A percentile compares a stretch with the other conserved stretches of the same genome.
Conservation (phyloP, 2,797 vertebrate species). For the Lepilemur ruficaudatus region DNA sequence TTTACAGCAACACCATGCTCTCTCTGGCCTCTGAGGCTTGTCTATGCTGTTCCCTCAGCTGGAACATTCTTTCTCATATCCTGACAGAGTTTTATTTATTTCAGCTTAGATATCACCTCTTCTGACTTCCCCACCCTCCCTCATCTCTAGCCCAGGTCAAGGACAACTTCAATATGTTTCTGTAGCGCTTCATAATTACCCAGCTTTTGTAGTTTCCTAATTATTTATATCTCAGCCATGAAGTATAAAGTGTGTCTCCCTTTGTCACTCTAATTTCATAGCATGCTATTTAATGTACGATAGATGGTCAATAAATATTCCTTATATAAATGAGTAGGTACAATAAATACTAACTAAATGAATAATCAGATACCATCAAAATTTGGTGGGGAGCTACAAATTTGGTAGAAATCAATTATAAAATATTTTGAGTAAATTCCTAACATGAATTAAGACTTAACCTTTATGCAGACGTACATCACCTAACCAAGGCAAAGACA, state of each 20-base stretch:
- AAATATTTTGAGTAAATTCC: neutral
- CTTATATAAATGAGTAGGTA: neutral
- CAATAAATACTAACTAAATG: neutral
- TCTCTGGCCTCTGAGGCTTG: neutral
- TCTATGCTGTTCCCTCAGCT: neutral
- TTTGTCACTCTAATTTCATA: neutral
- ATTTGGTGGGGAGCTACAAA: neutral
- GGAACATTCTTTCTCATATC: neutral
- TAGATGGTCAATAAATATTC: neutral
- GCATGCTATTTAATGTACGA: neutral
- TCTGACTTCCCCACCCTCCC: neutral
- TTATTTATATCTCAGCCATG: neutral
- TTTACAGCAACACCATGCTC: neutral
- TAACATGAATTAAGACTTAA: neutral
- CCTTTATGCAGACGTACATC: neutral
- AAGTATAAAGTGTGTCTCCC: neutral
- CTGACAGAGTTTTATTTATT: neutral
- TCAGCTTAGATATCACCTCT: neutral
- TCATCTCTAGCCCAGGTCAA: neutral
- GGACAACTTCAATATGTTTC: neutral
- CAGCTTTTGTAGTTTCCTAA: neutral
- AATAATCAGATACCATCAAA: neutral
- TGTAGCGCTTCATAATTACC: neutral
- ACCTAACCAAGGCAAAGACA: neutral
- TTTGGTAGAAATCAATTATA: neutral